Base-by-base conservation (phyloP, 2,113 vertebrate genomes). In the Callipepla squamata region DNA sequence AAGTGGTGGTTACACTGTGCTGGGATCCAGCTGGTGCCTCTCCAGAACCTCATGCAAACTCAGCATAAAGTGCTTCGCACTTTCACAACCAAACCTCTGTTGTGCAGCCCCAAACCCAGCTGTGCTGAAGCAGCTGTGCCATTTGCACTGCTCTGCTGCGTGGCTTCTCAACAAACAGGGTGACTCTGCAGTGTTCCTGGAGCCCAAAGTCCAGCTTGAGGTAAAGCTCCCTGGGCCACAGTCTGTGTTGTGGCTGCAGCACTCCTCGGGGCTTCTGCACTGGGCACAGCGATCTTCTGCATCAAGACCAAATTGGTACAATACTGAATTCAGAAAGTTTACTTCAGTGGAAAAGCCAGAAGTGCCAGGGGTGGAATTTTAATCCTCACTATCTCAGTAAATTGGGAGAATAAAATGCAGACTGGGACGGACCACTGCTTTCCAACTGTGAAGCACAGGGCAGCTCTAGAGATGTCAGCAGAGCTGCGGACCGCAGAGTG, bases 221-320 rank as follows among this genome's bases (percentile, higher is more conserved):
- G 17, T 19, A 44, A 28, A 48, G 53, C 68, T 53, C 68, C 36
- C 30, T 17, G 50, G 32, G 28, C 9, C 0, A 0, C 0, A 18
- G 22, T 73, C 38, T 50, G 62, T 28, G 8, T 0, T 11, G 7
- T 7, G 51, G 61, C 77, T 59, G 76, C 58, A 58, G 74, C 58
- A 68, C 58, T 57, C 50, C 36, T 13, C 11, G 6, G 32, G 1
- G n/a, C 30, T 0, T 0, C 51, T 19, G 57, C 16, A 13, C 12
- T 14, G 61, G 59, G 63, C 8, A 2, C 36, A 69, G 81, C 0
- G 11, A 21, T 7, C 83, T 77, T 80, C 65, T 63, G 30, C 23
- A 7, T 23, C 5, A 2, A 47, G 32, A 34, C 30, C n/a, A 44
- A 48, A 42, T 17, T 22, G 44, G 45, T 45, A 65, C 45, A 42